These are phyloP conservation scores for Drosophila albomicans DNA, from an alignment of 1,140 invertebrate species.

Conservation along the genomic window DNA sequence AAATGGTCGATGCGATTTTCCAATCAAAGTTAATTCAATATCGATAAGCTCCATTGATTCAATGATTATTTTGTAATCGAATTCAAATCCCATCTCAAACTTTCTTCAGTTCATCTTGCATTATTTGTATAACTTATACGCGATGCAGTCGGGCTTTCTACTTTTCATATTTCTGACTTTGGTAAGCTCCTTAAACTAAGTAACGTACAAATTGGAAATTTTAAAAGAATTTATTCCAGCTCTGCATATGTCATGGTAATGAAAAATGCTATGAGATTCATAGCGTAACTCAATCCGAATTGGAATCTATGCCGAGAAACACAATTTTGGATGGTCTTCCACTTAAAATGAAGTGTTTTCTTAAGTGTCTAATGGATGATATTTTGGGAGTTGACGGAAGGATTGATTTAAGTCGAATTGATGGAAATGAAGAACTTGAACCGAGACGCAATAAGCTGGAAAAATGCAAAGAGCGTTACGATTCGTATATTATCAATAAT, in stretches of 20 bases:
- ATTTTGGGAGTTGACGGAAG: not conserved
- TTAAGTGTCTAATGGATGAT: not conserved
- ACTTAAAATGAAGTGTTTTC: not conserved
- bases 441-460: not conserved
- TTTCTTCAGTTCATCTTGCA: not conserved
- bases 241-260: not conserved
- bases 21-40: not conserved
- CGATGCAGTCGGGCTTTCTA: not conserved
- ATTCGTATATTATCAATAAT: not conserved
- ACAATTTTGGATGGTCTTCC: not conserved
- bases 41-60: not conserved
- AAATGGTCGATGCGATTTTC: no score
- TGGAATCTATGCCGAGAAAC: not conserved
- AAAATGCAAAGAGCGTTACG: not conserved
- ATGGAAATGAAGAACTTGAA: not conserved
- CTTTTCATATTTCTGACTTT: not conserved
- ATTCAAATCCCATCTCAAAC: not conserved
- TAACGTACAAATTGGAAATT: not conserved
- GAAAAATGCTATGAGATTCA: not conserved
- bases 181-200: not conserved
- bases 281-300: not conserved
- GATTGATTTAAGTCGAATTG: not conserved
- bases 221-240: not conserved
- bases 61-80: not conserved
- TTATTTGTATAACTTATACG: not conserved